These are phyloP conservation scores for Microctonus hyperodae DNA, from an alignment of 2,888 invertebrate species.

Conservation along the genomic window DNA sequence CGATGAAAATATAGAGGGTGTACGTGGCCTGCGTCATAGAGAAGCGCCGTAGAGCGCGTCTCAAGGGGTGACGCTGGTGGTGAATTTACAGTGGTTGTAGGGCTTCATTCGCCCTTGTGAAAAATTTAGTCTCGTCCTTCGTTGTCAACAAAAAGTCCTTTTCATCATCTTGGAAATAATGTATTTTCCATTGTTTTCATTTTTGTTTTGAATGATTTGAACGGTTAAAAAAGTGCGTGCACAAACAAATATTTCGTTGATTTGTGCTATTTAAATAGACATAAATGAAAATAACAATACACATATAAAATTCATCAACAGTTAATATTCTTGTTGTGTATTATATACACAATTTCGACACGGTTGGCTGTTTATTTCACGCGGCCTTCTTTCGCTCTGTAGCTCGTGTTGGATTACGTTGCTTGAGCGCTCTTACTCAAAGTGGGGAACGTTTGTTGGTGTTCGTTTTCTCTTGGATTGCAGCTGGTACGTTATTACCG, in stretches of 20 bases:
- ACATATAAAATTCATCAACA: slow-evolving; percentile 3
- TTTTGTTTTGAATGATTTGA: neutral
- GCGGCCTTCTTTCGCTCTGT: slow-evolving; percentile 38
- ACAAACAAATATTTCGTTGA: neutral
- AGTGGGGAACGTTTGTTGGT: slow-evolving; percentile 12
- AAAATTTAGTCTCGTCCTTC: slow-evolving; percentile 4
- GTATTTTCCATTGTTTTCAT: neutral
- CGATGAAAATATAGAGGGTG: slow-evolving; percentile 27
- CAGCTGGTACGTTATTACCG: slow-evolving; percentile 12
- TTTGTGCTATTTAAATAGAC: neutral
- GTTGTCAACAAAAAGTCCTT: neutral
- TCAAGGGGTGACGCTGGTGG: slow-evolving; percentile 24
- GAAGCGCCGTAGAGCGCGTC: slow-evolving; percentile 21
- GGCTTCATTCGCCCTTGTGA: slow-evolving; percentile 13
- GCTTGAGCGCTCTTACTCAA: neutral
- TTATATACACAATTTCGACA: slow-evolving; percentile 32
- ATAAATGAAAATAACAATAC: neutral
- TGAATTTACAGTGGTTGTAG: neutral
- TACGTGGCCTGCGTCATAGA: slow-evolving; percentile 35
- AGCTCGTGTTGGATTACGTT: slow-evolving; percentile 14
- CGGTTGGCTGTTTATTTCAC: slow-evolving; percentile 39
- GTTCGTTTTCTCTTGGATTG: slow-evolving; percentile 8
- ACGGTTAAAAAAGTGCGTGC: neutral
- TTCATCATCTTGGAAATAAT: neutral
- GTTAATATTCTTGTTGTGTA: slow-evolving; percentile 13